phyloP scores from a whole-genome alignment of 2,888 invertebrate genomes.

The Mantis religiosa region DNA sequence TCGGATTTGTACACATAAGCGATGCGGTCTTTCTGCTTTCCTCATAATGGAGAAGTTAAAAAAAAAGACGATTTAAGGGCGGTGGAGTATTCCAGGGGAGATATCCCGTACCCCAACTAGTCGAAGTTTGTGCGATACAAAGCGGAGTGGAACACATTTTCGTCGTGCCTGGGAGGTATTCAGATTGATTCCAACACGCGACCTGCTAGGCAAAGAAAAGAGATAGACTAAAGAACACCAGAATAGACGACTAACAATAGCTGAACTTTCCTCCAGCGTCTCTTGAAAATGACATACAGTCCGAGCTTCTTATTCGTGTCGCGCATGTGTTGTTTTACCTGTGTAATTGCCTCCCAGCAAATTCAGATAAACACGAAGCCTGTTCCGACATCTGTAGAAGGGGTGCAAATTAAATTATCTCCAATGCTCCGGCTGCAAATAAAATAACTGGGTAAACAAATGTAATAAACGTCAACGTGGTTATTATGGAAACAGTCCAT shows the following conservation, averaged over 20 bases:
- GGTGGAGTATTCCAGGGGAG: no score
- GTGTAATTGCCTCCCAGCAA: neutral
- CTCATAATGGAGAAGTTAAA: no score
- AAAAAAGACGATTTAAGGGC: no score
- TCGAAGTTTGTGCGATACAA: neutral
- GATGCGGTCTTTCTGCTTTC: no score
- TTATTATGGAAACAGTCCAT: neutral
- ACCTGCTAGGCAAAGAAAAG: neutral
- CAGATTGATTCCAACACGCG: neutral
- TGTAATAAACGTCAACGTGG: neutral
- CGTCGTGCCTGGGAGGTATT: neutral
- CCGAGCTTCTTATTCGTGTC: neutral
- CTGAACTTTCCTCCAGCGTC: neutral
- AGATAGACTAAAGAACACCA: neutral
- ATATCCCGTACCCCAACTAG: neutral
- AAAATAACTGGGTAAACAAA: neutral
- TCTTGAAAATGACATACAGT: neutral
- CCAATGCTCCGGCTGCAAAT: neutral
- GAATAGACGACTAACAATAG: neutral
- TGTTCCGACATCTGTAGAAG: neutral
- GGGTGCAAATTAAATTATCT: no score
- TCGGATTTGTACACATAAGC: no score
- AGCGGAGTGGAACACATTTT: neutral
- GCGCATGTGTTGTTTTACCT: neutral
- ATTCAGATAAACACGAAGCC: neutral